phyloP scores from a whole-genome alignment of 2,888 invertebrate genomes.

The Peribatodes rhomboidaria region DNA sequence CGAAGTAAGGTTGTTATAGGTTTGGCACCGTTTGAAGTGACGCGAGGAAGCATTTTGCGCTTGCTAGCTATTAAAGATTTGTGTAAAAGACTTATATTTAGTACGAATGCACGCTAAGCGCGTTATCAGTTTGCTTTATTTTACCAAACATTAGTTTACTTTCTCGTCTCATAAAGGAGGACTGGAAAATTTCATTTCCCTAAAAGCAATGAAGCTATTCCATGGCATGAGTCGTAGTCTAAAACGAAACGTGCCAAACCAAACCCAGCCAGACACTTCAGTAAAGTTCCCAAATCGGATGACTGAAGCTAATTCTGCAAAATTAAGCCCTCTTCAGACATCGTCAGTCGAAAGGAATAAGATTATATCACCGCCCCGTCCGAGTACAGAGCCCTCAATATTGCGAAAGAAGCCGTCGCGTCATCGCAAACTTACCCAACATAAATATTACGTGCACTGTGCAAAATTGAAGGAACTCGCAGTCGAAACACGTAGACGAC shows the following conservation, averaged over 20 bases:
- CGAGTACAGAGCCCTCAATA: constrained; percentile 33
- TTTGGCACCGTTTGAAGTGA: not conserved
- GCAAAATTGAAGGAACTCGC: constrained; percentile 55
- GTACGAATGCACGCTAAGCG: no score
- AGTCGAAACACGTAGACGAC: constrained; percentile 60
- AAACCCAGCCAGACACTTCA: constrained; percentile 1
- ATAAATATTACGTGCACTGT: constrained; percentile 55
- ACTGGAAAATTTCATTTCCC: not conserved
- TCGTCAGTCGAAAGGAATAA: constrained; percentile 12
- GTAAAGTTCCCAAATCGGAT: not conserved
- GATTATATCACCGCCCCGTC: constrained; percentile 24
- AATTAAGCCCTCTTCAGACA: constrained; percentile 4
- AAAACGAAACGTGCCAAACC: not conserved
- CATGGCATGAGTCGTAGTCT: not conserved
- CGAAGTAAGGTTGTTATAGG: constrained; percentile 4
- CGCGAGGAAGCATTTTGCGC: constrained; percentile 13
- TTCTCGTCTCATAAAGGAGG: not conserved
- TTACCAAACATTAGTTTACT: not conserved
- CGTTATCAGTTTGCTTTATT: not conserved
- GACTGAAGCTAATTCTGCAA: constrained; percentile 1
- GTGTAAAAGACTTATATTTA: no score
- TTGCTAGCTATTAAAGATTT: not conserved
- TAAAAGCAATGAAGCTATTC: not conserved
- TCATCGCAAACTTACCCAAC: constrained; percentile 56
- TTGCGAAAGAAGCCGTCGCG: constrained; percentile 35